A percentile compares a stretch with the other conserved stretches of the same genome.
phyloP scores from a whole-genome alignment of 1,140 invertebrate genomes.

The Globodera rostochiensis region DNA sequence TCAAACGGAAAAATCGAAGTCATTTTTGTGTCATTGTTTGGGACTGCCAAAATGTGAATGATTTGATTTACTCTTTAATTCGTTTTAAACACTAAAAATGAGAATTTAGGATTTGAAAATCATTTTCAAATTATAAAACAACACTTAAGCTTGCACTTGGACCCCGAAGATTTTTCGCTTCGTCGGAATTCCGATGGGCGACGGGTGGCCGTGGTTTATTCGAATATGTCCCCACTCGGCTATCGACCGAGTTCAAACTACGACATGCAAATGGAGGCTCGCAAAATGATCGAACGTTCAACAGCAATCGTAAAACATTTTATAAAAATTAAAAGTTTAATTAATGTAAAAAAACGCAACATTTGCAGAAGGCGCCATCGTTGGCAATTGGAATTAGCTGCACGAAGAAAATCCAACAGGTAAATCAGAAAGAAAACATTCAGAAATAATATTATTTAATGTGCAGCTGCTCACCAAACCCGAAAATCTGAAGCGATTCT shows the following conservation, averaged over 20 bases:
- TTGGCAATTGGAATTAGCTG: constrained; percentile 76
- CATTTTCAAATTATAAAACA: background rate
- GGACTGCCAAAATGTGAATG: constrained; percentile 64
- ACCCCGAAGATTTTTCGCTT: background rate
- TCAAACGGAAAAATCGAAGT: constrained; percentile 72
- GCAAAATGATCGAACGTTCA: constrained; percentile 83
- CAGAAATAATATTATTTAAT: background rate
- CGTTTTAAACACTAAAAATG: no score
- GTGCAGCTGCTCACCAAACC: constrained; percentile 66
- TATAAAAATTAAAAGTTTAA: background rate
- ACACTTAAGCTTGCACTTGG: constrained; percentile 65
- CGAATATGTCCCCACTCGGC: constrained; percentile 85
- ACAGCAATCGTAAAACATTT: constrained; percentile 70
- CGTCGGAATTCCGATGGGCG: background rate
- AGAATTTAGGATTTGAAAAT: no score
- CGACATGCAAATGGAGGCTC: constrained; percentile 72
- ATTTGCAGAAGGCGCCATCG: constrained; percentile 80
- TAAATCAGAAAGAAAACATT: constrained; percentile 2
- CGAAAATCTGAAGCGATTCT: constrained; percentile 76
- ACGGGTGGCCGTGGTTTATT: constrained; percentile 65
- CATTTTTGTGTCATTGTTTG: constrained; percentile 74
- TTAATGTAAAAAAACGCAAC: background rate
- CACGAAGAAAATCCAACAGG: constrained; percentile 71
- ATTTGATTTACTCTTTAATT: background rate
- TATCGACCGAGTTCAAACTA: constrained; percentile 75